Evolutionary conservation across 2,113 vertebrate genomes (phyloP), one percentile per base, ranked within the genome.

Genomic region (Trinectes maculatus): DNA sequence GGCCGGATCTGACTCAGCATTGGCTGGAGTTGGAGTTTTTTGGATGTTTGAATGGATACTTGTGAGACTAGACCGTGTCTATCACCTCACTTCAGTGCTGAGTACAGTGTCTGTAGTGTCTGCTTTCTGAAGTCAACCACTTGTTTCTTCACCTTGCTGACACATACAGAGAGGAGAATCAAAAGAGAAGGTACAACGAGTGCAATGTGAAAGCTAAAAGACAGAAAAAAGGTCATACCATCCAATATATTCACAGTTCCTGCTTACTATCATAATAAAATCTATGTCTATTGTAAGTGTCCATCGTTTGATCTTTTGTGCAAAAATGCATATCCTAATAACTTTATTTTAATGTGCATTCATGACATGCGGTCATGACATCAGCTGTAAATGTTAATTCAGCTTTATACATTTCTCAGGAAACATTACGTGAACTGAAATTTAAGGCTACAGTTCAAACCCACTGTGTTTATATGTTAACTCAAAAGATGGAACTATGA

Each of bases 101-200:
- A 42, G 11, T 69, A n/a, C n/a, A 28, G 10, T 26, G 29, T 40
- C 21, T 21, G 12, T 18, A 11, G 21, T n/a, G 40, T 5, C 21
- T 36, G 55, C 29, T 15, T 21, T 25, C 5, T 48, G n/a, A 75
- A 62, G 37, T 58, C 58, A 66, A 21, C 16, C 5, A 34, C 31
- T n/a, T 18, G 49, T 66, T 75, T 28, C 16, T 37, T 79, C 39
- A 62, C 28, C 48, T 55, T 16, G 4, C 42, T 37, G 46, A 61
- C 34, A 61, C 57, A 25, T 19, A 31, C 47, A 58, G 16, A 56
- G 24, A 44, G 26, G 31, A 26, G 25, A 28, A 49, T 62, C 42
- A 22, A 36, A 69, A 46, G 37, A 70, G 13, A 31, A 19, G 29
- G 19, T 26, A 31, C 31, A 39, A 3, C 0, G 0, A 37, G 73